Evolutionary conservation across 2,797 vertebrate genomes (phyloP).

Genomic region (Leptodactylus fallax): DNA sequence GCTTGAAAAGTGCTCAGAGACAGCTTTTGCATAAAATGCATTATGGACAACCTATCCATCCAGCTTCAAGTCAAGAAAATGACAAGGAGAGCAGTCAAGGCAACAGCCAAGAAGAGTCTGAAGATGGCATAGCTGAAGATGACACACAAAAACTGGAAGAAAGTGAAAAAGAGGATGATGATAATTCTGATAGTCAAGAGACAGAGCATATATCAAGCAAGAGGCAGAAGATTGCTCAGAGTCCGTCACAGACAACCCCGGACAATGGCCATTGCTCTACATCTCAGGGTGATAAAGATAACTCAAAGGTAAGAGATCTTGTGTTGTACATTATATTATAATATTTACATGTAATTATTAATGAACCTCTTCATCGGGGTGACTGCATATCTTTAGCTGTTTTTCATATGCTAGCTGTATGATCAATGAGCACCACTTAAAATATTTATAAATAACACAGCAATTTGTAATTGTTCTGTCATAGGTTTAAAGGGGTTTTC

Average conservation of each 20-base stretch:
- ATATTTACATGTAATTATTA: not conserved
- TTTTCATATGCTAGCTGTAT: no score
- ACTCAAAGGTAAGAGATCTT: not conserved
- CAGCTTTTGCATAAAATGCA: slow-evolving; percentile 84
- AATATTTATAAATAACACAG: no score
- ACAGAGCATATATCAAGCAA: slow-evolving; percentile 21
- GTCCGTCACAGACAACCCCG: slow-evolving; percentile 69
- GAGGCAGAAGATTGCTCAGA: slow-evolving; percentile 66
- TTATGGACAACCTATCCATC: slow-evolving; percentile 85
- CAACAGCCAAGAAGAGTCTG: slow-evolving; percentile 70
- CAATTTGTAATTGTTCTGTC: no score
- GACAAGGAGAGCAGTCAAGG: slow-evolving; percentile 67
- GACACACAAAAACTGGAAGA: slow-evolving; percentile 1
- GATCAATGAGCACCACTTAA: no score
- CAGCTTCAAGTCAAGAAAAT: slow-evolving; percentile 71
- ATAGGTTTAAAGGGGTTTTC: no score
- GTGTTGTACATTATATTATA: not conserved
- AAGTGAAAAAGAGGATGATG: slow-evolving; percentile 7
- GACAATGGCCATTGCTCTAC: slow-evolving; percentile 69
- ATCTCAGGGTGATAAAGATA: slow-evolving; percentile 65
- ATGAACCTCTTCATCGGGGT: not conserved
- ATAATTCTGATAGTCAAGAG: slow-evolving; percentile 52
- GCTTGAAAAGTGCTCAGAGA: slow-evolving; percentile 88
- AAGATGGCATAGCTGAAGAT: slow-evolving; percentile 73
- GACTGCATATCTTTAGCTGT: not conserved